Evolutionary conservation across 2,797 vertebrate species (phyloP), one percentile per base, ranked within the genome.

Genomic region (Tangara arthus): DNA sequence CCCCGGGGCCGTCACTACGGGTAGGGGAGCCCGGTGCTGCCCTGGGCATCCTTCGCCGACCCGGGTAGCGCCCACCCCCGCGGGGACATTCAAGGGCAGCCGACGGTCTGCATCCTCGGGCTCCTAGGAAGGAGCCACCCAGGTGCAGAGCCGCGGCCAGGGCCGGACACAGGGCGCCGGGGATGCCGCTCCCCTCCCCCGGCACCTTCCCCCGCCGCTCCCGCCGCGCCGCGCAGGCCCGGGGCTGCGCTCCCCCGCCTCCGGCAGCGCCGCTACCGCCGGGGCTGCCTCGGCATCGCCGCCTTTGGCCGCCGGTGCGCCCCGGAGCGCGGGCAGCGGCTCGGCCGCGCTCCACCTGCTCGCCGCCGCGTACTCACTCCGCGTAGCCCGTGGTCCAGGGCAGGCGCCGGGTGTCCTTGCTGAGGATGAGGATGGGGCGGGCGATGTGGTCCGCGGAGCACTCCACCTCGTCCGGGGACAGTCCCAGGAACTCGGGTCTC

Each of bases 361-460:
- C 60, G 81, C 66, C 83, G 79, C 47, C 26, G 81, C 64, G 39
- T 97, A 99, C 99, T 99, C 98, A 99, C 99, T 99, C 99, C 65
- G 99, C 99, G 95, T 99, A 99, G 88, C 99, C 99, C 42, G 99
- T 99, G 97, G 98, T 97, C 99, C 99, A 99, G 49, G 99, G 99
- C 97, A 99, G 97, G 94, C 98, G 95, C 93, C 97, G 97, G 82
- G 97, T 99, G 97, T 99, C 99, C 98, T 98, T 99, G 87, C 98
- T 97, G 95, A 99, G 97, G 81, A 98, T 99, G 93, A 99, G 98
- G 97, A 99, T 99, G 94, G 99, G 99, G 95, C 99, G 98, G 63
- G 98, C 98, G 44, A 98, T 98, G 97, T 99, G 99, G 93, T 99
- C 99, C 65, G 99, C 98, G 72, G 98, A 99, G 97, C 99, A 99